Percentiles rank a stretch among this genome's conserved stretches.
Conservation (phyloP, 1,140 invertebrate genomes). For the Amyelois transitella region DNA sequence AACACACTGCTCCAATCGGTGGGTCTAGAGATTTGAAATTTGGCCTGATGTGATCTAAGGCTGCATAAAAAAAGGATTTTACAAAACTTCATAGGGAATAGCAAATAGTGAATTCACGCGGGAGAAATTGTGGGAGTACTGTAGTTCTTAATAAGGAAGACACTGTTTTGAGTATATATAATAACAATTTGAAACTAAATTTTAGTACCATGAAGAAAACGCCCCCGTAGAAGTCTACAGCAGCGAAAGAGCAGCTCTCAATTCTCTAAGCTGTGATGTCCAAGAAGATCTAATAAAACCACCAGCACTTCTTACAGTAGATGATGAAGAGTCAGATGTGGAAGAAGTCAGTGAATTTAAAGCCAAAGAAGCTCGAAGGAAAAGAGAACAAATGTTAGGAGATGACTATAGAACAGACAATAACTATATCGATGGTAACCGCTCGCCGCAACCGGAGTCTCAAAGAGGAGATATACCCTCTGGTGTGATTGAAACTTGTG, state of each 20-base stretch:
- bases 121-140: too few species aligned
- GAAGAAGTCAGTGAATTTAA: slow-evolving; percentile 56
- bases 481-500: slow-evolving; percentile 79
- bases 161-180: not conserved
- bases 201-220: slow-evolving; percentile 65
- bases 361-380: slow-evolving; percentile 42
- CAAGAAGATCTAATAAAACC: slow-evolving; percentile 31
- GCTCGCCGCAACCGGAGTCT: slow-evolving; percentile 22
- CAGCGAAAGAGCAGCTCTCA: slow-evolving; percentile 41
- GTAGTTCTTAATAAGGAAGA: too few species aligned
- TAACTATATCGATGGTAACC: slow-evolving; percentile 51
- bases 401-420: slow-evolving; percentile 53
- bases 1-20: too few species aligned
- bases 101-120: too few species aligned
- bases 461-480: slow-evolving; percentile 85
- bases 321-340: slow-evolving; percentile 37
- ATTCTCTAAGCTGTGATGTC: slow-evolving; percentile 44
- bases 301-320: slow-evolving; percentile 36
- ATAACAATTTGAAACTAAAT: not conserved
- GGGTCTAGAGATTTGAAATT: too few species aligned
- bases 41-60: too few species aligned
- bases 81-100: too few species aligned
- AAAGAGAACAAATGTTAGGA: slow-evolving; percentile 59
- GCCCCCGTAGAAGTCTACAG: slow-evolving; percentile 51
- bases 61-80: too few species aligned